Conservation (phyloP, 2,888 invertebrate genomes). For the Heterodera filipjevi region DNA sequence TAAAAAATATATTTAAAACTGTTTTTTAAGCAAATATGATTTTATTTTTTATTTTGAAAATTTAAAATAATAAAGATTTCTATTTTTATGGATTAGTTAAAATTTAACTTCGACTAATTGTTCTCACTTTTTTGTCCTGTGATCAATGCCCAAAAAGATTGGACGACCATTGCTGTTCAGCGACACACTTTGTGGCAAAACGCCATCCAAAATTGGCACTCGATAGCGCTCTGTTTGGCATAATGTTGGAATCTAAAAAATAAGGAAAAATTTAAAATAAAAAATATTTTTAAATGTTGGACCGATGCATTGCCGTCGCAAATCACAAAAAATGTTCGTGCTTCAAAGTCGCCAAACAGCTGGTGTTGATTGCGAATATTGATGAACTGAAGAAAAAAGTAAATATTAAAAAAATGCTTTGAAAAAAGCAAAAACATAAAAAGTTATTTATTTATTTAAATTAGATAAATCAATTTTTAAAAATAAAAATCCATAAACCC, state of each 20-base stretch:
- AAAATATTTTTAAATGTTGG: too few species aligned
- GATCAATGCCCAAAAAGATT: slow-evolving; percentile 21
- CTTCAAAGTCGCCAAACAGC: slow-evolving; percentile 3
- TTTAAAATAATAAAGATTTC: too few species aligned
- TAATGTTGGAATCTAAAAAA: slow-evolving; percentile 27
- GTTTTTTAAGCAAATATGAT: too few species aligned
- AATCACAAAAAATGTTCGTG: slow-evolving; percentile 44
- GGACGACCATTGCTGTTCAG: slow-evolving; percentile 34
- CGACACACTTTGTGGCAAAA: slow-evolving; percentile 59
- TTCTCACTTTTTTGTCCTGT: background rate
- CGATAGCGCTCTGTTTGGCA: slow-evolving; percentile 45
- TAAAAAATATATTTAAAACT: too few species aligned
- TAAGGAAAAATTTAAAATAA: too few species aligned
- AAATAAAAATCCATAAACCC: too few species aligned
- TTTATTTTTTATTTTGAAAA: too few species aligned
- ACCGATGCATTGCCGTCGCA: slow-evolving; percentile 48
- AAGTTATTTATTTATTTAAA: too few species aligned
- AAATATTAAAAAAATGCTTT: background rate
- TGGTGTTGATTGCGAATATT: slow-evolving; percentile 56
- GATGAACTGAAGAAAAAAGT: slow-evolving; percentile 34
- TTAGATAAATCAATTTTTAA: too few species aligned
- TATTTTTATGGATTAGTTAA: background rate
- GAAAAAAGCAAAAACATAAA: too few species aligned
- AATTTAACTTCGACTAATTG: slow-evolving; percentile 38
- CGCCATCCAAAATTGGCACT: slow-evolving; percentile 56